Evolutionary conservation across 2,888 invertebrate genomes (phyloP), one percentile per base, ranked within the genome.

Genomic region (Polymixis flavicincta): DNA sequence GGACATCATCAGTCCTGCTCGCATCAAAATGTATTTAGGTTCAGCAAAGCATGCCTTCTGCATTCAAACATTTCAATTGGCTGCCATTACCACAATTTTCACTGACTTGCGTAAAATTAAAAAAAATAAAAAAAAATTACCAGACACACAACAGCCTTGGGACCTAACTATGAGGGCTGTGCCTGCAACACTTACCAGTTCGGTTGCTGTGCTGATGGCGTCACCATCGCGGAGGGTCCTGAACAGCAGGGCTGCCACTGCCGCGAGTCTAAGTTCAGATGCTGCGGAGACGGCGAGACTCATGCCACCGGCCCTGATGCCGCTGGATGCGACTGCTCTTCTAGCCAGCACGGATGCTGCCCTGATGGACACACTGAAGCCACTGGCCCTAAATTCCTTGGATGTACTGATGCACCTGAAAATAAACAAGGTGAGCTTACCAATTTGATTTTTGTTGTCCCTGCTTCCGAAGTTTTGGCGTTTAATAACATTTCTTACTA

Each of bases 201-300:
- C 91, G 99, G 99, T 3, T 99, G 99, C 90, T 99, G 99, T 89
- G 97, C 98, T 0, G 98, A 99, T 94, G 99, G 99, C 0, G 94
- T 98, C 77, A 97, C 97, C 0, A 93, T 97, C 70, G 98, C 99
- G 8, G 97, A 97, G 90, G 99, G 99, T 0, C 94, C 94, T 9
- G 90, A 90, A 70, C 89, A 91, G 54, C 92, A 94, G 95, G 98
- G 98, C 14, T 99, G 99, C 90, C 97, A 98, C 78, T 99, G 99
- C 92, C 96, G 97, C 64, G 97, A 98, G 81, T 97, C 98, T 0
- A 97, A 98, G 88, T 98, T 97, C 92, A 98, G 98, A 55, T 99
- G 99, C 92, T 99, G 99, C 86, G 97, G 98, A 0, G 99, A 99
- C 92, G 98, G 97, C 0, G 96, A 97, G 89, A 99, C 99, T 0